Percentiles rank a stretch among this genome's conserved stretches.
Evolutionary conservation across 2,888 invertebrate genomes (phyloP).

Genomic region (Subacronicta megacephala): DNA sequence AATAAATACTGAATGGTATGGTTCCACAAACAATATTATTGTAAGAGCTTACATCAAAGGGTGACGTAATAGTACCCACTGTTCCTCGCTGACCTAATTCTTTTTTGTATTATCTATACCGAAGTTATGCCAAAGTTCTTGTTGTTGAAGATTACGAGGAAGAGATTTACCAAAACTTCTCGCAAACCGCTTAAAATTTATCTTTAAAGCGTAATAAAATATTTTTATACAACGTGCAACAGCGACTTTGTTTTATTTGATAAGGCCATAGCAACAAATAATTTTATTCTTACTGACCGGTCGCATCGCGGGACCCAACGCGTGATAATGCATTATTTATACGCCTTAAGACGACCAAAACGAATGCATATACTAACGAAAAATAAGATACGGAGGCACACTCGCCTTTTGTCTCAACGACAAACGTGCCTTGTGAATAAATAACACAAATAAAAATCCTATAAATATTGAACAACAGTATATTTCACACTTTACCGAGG

Average conservation of each 20-base stretch:
- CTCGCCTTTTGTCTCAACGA: conserved; percentile 80
- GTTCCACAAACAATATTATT: too few relatives aligned
- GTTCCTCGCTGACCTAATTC: conserved; percentile 14
- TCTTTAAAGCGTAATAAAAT: conserved; percentile 48
- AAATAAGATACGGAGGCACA: conserved; percentile 78
- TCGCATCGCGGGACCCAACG: conserved; percentile 72
- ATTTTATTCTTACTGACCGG: conserved; percentile 77
- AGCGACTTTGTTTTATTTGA: conserved; percentile 64
- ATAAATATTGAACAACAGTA: conserved; percentile 87
- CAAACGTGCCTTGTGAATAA: conserved; percentile 85
- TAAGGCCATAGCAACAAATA: conserved; percentile 76
- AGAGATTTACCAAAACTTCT: conserved; percentile 19
- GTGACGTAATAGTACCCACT: not conserved
- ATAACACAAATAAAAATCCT: conserved; percentile 87
- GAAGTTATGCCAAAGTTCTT: conserved; percentile 8
- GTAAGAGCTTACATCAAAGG: not conserved
- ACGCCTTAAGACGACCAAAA: conserved; percentile 85
- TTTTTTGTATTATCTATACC: not conserved
- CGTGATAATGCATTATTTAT: conserved; percentile 90
- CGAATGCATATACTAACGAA: conserved; percentile 86
- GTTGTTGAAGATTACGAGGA: conserved; percentile 5
- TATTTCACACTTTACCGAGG: conserved; percentile 86
- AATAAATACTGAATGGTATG: too few relatives aligned
- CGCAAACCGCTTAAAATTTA: conserved; percentile 20
- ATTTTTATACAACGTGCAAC: conserved; percentile 46